Conservation (phyloP, 2,888 invertebrate species). For the Platynereis dumerilii region DNA sequence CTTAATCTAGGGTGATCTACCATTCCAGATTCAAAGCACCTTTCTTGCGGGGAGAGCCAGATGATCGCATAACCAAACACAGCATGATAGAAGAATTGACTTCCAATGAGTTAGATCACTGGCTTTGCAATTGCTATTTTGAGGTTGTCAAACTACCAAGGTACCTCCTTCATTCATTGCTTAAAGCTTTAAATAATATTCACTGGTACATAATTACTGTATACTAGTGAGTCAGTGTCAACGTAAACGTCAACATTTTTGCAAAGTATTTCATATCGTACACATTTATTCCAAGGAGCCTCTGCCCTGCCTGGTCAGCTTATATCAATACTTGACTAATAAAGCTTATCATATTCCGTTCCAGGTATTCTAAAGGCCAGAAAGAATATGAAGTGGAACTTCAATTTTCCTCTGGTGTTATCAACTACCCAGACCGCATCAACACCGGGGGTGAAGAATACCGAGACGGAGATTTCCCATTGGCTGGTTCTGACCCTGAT, state of each 20-base stretch:
- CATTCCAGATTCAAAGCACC: conserved; percentile 53
- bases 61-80: conserved; percentile 53
- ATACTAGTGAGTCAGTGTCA: background rate
- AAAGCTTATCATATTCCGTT: no score
- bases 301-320: no score
- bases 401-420: conserved; percentile 55
- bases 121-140: conserved; percentile 60
- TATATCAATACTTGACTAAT: no score
- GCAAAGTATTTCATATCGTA: no score
- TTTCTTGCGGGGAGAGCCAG: conserved; percentile 57
- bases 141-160: conserved; percentile 58
- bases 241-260: no score
- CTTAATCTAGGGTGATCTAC: no score
- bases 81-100: conserved; percentile 56
- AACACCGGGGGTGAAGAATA: conserved; percentile 53
- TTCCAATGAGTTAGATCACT: conserved; percentile 57
- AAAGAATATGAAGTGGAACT: conserved; percentile 61
- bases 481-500: conserved; percentile 51
- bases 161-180: no score
- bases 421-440: conserved; percentile 58
- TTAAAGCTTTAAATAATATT: no score
- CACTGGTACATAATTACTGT: no score
- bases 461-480: conserved; percentile 54
- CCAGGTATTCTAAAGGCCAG: conserved; percentile 58
- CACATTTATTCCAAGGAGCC: no score